Evolutionary conservation across 35 echinoderm and acorn worm genomes (phyloP).

Genomic region (Eucidaris tribuloides): DNA sequence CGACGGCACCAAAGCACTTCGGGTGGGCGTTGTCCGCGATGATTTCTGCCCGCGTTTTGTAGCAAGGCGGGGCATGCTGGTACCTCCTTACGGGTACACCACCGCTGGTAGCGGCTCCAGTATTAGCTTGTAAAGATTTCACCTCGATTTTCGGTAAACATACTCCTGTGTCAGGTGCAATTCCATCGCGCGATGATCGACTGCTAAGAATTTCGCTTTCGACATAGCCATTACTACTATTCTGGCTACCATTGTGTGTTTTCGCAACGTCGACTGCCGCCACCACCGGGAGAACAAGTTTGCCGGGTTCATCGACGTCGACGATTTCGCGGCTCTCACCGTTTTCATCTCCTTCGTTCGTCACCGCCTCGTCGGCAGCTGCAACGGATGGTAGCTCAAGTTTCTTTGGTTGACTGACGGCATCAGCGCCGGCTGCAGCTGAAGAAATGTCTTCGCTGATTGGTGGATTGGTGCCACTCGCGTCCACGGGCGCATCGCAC

Average conservation of each 20-base stretch:
- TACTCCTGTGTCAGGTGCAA: background rate
- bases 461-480: too few species aligned
- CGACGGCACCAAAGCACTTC: constrained; percentile 4
- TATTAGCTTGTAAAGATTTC: background rate
- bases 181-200: background rate
- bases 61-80: background rate
- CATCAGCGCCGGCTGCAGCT: too few species aligned
- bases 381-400: background rate
- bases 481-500: too few species aligned
- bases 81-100: background rate
- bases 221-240: background rate
- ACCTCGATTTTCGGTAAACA: background rate
- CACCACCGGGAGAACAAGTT: constrained; percentile 1
- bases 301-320: background rate
- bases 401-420: too few species aligned
- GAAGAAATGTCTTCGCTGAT: too few species aligned
- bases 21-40: constrained; percentile 20
- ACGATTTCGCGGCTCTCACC: background rate
- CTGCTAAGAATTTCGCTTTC: background rate
- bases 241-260: background rate
- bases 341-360: background rate
- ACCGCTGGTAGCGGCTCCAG: background rate
- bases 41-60: background rate
- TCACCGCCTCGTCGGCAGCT: background rate
- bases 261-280: background rate